Base-by-base conservation (phyloP, 2,888 invertebrate species). In the Cinara cedri region DNA sequence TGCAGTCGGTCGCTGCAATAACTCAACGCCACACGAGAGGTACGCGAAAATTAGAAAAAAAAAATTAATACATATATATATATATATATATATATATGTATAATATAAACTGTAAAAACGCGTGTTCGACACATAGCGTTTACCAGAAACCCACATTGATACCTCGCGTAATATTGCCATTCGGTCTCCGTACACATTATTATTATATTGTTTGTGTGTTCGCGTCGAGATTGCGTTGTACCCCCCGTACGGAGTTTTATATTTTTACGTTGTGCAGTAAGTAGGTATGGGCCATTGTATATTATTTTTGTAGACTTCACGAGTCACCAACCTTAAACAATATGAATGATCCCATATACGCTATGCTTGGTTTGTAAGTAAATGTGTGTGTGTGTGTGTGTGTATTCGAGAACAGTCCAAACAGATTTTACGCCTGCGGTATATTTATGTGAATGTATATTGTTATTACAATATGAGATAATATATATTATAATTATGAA, bases 241-340 rank as follows among this genome's bases (percentile, higher is more conserved):
- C n/a, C n/a, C n/a, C n/a, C n/a, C n/a, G n/a, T n/a, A n/a, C n/a
- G n/a, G n/a, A n/a, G n/a, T n/a, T n/a, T 10, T 42, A 42, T 51
- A 34, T 51, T 62, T 51, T 60, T 49, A 26, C 49, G 60, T 57
- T 57, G 57, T 34, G n/a, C n/a, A 49, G 19, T 44, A 34, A 34
- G 19, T 54, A n/a, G n/a, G n/a, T n/a, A n/a, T n/a, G n/a, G n/a
- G n/a, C n/a, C 75, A 63, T 66, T 66, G 76, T 34, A 34, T 34
- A 34, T 34, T 46, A 51, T 78, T 44, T 24, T 44, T 44, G 54
- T 70, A 68, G 44, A 75, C 65, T 68, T 55, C 46, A 72, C 76
- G 66, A 76, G 66, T 78, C 68, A 70, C 68, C 78, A 78, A 78
- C 60, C 68, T 78, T 60, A 42, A 78, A 78, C 78, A 78, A 34